Evolutionary conservation across 35 echinoderm and acorn worm genomes (phyloP).

Genomic region (Apostichopus parvimensis): DNA sequence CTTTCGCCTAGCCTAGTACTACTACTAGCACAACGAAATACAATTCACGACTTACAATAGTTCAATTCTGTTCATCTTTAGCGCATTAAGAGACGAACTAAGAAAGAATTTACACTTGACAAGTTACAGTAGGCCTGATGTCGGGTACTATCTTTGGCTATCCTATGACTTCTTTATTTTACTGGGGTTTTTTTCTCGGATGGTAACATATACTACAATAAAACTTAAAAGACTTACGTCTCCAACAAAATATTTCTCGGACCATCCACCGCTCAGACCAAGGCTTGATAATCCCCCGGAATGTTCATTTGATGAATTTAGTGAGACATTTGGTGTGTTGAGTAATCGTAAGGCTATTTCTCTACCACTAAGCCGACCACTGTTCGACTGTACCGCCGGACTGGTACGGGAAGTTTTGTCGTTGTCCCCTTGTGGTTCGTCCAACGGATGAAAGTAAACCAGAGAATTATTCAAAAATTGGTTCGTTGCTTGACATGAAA

Average conservation of each 20-base stretch:
- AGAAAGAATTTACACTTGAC: no score
- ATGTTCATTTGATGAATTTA: slow-evolving; percentile 58
- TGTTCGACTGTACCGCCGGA: background rate
- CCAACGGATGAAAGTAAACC: slow-evolving; percentile 47
- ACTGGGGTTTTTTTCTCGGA: no score
- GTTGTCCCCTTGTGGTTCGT: slow-evolving; percentile 22
- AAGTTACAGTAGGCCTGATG: no score
- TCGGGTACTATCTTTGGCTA: no score
- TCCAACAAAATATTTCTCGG: slow-evolving; percentile 53
- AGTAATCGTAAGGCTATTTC: slow-evolving; percentile 40
- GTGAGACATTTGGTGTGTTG: slow-evolving; percentile 37
- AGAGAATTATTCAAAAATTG: slow-evolving; percentile 52
- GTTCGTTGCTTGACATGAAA: slow-evolving; percentile 54
- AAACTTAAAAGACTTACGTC: slow-evolving; percentile 28
- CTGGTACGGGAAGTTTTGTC: slow-evolving; percentile 37
- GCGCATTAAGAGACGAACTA: no score
- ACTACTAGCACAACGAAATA: no score
- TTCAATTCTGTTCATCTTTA: no score
- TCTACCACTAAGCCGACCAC: slow-evolving; percentile 33
- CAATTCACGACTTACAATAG: no score
- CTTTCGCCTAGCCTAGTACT: no score
- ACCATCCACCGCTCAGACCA: slow-evolving; percentile 54
- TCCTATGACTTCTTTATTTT: no score
- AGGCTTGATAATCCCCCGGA: slow-evolving; percentile 47
- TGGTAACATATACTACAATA: no score